phyloP scores from a whole-genome alignment of 1,140 invertebrate genomes.

The Drosophila nasuta region DNA sequence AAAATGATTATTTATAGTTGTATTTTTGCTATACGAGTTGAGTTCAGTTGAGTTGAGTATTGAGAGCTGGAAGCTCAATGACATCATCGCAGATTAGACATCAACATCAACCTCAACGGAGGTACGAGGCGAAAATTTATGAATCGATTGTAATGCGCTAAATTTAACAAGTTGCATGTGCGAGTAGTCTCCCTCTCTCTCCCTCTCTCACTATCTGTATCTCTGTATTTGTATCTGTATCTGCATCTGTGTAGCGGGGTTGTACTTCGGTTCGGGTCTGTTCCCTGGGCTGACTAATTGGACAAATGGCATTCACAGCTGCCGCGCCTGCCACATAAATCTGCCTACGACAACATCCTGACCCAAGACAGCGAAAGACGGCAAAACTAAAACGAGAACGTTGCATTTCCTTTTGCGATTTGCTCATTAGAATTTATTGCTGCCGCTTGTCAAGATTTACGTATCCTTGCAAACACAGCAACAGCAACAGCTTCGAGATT shows the following conservation, averaged over 20 bases:
- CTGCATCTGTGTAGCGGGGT: conserved; percentile 2
- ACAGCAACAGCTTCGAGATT: conserved; percentile 21
- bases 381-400: conserved; percentile 52
- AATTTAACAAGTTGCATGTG: conserved; percentile 77
- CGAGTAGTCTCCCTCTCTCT: background rate
- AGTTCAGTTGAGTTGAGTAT: background rate
- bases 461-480: conserved; percentile 65
- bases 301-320: conserved; percentile 82
- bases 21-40: conserved; percentile 28
- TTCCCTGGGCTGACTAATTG: conserved; percentile 70
- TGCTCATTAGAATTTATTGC: conserved; percentile 83
- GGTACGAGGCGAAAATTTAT: conserved; percentile 67
- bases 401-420: conserved; percentile 78
- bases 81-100: conserved; percentile 62
- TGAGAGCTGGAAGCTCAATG: conserved; percentile 28
- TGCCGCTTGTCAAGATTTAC: conserved; percentile 82
- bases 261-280: conserved; percentile 37
- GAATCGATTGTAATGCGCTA: conserved; percentile 78
- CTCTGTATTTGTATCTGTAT: background rate
- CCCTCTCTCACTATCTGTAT: background rate
- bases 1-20: conserved; percentile 72
- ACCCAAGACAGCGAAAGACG: conserved; percentile 24
- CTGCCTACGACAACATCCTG: conserved; percentile 75
- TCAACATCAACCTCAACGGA: conserved; percentile 18
- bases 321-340: conserved; percentile 79